Evolutionary conservation across 2,797 vertebrate genomes (phyloP).

Genomic region (Mus minutoides): DNA sequence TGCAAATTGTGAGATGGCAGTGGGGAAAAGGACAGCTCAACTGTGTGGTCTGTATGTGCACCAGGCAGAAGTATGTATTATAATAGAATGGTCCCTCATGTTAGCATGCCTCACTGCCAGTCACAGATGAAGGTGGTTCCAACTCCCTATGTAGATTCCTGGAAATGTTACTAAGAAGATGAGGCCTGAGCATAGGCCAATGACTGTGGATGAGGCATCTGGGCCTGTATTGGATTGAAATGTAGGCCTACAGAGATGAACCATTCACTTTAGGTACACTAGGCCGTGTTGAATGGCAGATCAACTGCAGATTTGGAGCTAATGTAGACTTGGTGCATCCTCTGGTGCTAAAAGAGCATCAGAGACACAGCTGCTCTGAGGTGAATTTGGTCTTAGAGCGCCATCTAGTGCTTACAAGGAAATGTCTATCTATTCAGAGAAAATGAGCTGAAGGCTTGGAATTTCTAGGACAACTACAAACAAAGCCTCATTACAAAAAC

Average conservation of each 20-base stretch:
- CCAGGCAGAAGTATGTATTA: neutral
- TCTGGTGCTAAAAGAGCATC: neutral
- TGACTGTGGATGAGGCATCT: neutral
- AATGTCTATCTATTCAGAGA: neutral
- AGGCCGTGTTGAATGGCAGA: neutral
- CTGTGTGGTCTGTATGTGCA: conserved; percentile 59
- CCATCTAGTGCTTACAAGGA: neutral
- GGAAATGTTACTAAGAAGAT: neutral
- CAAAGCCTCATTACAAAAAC: neutral
- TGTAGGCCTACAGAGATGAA: neutral
- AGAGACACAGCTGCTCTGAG: neutral
- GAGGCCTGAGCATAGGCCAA: neutral
- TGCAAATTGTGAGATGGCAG: conserved; percentile 80
- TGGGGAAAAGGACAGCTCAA: conserved; percentile 83
- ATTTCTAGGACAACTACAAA: neutral
- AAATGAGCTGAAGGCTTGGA: neutral
- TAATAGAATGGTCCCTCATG: neutral
- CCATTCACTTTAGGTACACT: neutral
- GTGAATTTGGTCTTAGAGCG: neutral
- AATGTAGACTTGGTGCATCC: neutral
- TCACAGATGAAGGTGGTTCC: neutral
- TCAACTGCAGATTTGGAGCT: neutral
- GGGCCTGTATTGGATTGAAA: neutral
- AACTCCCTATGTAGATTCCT: neutral
- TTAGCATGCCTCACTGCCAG: neutral